Conservation (phyloP, 1,140 invertebrate genomes). For the Pemphigus obesinymphae region DNA sequence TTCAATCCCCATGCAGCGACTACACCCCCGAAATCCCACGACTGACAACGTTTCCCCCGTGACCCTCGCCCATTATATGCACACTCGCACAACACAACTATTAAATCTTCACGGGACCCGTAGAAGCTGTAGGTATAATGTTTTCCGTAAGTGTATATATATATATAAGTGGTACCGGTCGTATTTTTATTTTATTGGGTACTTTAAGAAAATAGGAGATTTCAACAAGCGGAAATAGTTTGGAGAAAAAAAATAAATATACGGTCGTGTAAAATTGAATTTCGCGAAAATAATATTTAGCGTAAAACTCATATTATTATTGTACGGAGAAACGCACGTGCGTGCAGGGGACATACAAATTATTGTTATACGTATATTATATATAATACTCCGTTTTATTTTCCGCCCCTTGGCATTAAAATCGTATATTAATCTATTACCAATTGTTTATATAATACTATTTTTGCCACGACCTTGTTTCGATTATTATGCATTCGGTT, state of each 20-base stretch:
- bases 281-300: not conserved
- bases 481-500: not conserved
- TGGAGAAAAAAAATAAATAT: not conserved
- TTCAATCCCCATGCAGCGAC: not conserved
- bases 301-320: not conserved
- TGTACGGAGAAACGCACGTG: not conserved
- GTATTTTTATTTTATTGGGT: constrained; percentile 10
- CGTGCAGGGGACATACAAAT: not conserved
- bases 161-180: not conserved
- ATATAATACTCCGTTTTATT: not conserved
- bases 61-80: no score
- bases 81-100: not conserved
- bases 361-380: not conserved
- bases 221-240: not conserved
- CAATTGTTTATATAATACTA: no score
- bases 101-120: not conserved
- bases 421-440: no score
- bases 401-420: not conserved
- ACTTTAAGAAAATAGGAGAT: not conserved
- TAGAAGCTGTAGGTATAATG: not conserved
- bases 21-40: no score
- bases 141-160: not conserved
- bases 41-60: no score
- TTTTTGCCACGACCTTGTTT: no score
- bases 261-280: not conserved